Conservation (phyloP, 1,140 invertebrate species). For the Dendrolimus kikuchii region DNA sequence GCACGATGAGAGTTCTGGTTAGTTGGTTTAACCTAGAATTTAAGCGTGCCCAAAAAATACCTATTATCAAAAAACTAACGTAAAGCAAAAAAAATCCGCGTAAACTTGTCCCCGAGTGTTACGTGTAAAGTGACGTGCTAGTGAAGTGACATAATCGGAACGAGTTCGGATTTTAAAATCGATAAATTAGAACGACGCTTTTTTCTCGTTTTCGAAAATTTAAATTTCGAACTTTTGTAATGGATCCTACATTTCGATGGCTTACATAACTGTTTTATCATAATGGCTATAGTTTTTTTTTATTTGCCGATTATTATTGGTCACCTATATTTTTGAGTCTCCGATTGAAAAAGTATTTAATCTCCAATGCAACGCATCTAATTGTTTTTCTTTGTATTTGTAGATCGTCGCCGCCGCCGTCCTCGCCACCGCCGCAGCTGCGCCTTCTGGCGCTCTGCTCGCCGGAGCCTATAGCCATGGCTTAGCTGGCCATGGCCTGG, state of each 20-base stretch:
- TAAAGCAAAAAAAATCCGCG: not conserved
- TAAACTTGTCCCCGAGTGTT: constrained; percentile 1
- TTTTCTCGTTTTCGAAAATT: too few relatives aligned
- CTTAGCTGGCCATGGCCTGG: constrained; percentile 32
- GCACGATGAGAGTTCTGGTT: constrained; percentile 70
- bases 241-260: too few relatives aligned
- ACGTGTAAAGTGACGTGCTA: constrained; percentile 31
- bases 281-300: too few relatives aligned
- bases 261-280: too few relatives aligned
- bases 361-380: constrained; percentile 5
- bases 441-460: constrained; percentile 49
- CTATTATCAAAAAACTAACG: not conserved
- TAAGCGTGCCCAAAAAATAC: not conserved
- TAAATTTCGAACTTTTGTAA: too few relatives aligned
- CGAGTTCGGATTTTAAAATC: constrained; percentile 21
- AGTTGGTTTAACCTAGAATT: constrained; percentile 26
- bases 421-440: constrained; percentile 61
- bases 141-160: constrained; percentile 27
- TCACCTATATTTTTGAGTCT: too few relatives aligned
- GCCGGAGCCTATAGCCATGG: constrained; percentile 11
- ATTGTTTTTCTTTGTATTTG: constrained; percentile 31
- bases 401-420: constrained; percentile 63
- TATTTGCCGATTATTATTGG: too few relatives aligned
- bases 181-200: not conserved
- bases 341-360: too few relatives aligned